These are phyloP conservation scores for Ginglymostoma cirratum DNA, from an alignment of 2,113 vertebrate genomes.

Conservation along the genomic window DNA sequence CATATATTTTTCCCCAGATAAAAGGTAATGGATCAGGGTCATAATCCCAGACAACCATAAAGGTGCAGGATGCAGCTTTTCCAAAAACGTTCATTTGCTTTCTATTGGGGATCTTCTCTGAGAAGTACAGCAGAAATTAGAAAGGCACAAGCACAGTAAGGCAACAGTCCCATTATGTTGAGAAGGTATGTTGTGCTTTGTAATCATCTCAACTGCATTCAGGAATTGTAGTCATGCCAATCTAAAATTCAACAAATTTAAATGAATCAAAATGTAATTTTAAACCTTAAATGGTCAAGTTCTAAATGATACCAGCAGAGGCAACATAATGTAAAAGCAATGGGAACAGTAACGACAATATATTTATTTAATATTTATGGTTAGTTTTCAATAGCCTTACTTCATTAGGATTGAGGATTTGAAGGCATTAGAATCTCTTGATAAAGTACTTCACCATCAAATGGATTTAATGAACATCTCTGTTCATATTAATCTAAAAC, in stretches of 20 bases:
- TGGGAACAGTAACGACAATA: neutral
- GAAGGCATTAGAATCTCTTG: neutral
- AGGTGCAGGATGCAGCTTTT: neutral
- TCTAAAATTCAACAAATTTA: neutral
- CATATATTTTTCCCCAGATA: neutral
- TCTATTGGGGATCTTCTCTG: neutral
- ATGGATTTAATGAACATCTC: neutral
- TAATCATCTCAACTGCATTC: neutral
- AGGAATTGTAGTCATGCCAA: neutral
- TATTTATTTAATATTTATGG: neutral
- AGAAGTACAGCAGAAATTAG: neutral
- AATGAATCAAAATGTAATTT: neutral
- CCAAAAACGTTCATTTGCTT: neutral
- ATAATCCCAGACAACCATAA: neutral
- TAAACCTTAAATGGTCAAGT: neutral
- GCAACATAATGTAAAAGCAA: neutral
- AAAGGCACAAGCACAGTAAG: neutral
- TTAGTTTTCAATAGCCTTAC: neutral
- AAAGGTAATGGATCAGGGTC: neutral
- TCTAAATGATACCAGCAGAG: neutral
- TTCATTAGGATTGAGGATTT: neutral
- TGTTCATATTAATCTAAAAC: neutral
- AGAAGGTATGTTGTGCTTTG: neutral
- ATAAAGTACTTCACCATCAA: neutral
- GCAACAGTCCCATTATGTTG: neutral